Conservation (phyloP, 2,797 vertebrate species). For the Arremon aurantiirostris region DNA sequence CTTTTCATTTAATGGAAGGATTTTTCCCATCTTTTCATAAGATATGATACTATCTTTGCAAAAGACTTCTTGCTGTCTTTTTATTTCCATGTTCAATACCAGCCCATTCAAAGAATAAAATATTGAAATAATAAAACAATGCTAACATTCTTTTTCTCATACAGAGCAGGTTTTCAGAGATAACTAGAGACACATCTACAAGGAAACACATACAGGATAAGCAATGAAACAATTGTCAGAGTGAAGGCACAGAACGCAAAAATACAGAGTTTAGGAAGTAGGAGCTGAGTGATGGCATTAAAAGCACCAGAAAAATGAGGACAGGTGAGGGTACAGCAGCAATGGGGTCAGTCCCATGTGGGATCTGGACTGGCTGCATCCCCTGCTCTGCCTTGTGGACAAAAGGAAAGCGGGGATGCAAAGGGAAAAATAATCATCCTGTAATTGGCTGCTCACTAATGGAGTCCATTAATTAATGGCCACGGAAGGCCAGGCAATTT, state of each 20-base stretch:
- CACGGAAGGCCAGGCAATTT: constrained; percentile 58
- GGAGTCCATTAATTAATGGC: constrained; percentile 69
- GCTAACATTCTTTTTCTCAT: neutral
- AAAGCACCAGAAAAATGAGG: neutral
- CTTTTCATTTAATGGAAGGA: neutral
- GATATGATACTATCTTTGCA: neutral
- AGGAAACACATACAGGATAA: neutral
- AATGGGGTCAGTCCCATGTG: rapidly evolving
- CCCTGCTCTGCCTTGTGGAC: neutral
- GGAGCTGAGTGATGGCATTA: neutral
- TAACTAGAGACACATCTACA: neutral
- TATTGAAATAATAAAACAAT: neutral
- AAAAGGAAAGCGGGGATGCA: neutral
- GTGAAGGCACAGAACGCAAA: neutral
- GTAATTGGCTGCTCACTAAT: constrained; percentile 69
- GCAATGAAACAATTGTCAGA: neutral
- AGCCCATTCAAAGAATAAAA: neutral
- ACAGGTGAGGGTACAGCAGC: neutral
- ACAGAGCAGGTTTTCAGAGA: neutral
- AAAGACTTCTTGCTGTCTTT: neutral
- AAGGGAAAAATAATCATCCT: constrained; percentile 47
- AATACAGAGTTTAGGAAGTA: neutral
- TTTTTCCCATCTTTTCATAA: neutral
- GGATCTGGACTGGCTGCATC: neutral
- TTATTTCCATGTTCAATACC: neutral